phyloP scores from a whole-genome alignment of 2,888 invertebrate genomes.

The Escarpia spicata region DNA sequence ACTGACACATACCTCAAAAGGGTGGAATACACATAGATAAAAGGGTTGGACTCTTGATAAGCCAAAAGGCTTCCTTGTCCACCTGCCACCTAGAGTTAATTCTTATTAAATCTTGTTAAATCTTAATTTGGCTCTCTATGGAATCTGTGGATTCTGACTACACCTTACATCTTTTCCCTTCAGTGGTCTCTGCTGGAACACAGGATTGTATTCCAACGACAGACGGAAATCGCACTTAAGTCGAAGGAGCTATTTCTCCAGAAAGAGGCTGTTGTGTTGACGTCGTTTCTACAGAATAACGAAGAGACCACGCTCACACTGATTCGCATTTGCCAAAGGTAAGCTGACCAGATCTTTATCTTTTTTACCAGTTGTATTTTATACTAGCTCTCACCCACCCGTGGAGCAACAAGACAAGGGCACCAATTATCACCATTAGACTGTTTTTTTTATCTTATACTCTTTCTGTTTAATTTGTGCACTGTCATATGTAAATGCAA shows the following conservation, averaged over 20 bases:
- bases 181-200: constrained; percentile 26
- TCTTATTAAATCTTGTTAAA: too few relatives aligned
- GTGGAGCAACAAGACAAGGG: too few relatives aligned
- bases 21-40: too few relatives aligned
- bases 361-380: not conserved
- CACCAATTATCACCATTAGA: too few relatives aligned
- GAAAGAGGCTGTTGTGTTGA: constrained; percentile 85
- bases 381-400: not conserved
- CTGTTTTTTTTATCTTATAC: too few relatives aligned
- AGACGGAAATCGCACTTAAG: constrained; percentile 76
- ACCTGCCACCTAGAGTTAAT: too few relatives aligned
- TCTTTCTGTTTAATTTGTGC: too few relatives aligned
- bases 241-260: constrained; percentile 71
- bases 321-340: constrained; percentile 82
- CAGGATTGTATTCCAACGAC: constrained; percentile 79
- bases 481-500: too few relatives aligned
- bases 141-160: not conserved
- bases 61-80: too few relatives aligned
- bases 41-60: too few relatives aligned
- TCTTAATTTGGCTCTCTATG: too few relatives aligned
- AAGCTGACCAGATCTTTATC: constrained; percentile 37
- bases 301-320: constrained; percentile 87
- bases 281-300: constrained; percentile 86
- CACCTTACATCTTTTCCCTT: not conserved
- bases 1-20: too few relatives aligned